These are phyloP conservation scores for Rhineura floridana DNA, from an alignment of 2,113 vertebrate species.

Conservation along the genomic window DNA sequence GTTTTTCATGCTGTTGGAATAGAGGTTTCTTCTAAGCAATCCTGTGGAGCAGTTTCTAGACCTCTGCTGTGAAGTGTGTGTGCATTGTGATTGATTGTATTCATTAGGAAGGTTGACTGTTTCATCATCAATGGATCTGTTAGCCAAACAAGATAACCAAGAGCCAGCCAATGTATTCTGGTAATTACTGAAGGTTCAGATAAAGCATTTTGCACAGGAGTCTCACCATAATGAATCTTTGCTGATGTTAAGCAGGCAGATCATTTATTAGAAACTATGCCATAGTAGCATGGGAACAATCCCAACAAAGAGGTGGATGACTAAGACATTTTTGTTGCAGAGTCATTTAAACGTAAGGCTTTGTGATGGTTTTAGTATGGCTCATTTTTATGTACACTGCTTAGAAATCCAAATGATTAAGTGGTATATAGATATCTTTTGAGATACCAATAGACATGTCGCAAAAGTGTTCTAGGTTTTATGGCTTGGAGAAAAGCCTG, in stretches of 20 bases:
- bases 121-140: constrained; percentile 66
- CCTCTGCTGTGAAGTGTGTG: constrained; percentile 35
- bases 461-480: too few relatives aligned
- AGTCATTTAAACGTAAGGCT: too few relatives aligned
- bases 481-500: too few relatives aligned
- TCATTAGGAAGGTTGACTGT: constrained; percentile 74
- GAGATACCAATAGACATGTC: too few relatives aligned
- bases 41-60: constrained; percentile 40
- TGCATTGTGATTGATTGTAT: constrained; percentile 69
- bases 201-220: constrained; percentile 63
- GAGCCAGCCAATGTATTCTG: constrained; percentile 57
- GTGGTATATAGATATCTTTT: too few relatives aligned
- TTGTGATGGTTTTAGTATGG: too few relatives aligned
- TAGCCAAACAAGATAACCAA: constrained; percentile 68
- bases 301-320: background rate
- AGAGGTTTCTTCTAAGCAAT: constrained; percentile 32
- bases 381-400: too few relatives aligned
- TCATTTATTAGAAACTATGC: constrained; percentile 62
- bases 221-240: constrained; percentile 67
- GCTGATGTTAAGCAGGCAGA: constrained; percentile 64
- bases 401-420: too few relatives aligned
- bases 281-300: constrained; percentile 46
- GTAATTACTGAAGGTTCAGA: constrained; percentile 76
- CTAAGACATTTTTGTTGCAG: too few relatives aligned
- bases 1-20: constrained; percentile 17